phyloP scores from a whole-genome alignment of 2,113 vertebrate genomes.

The Ammodytes marinus region DNA sequence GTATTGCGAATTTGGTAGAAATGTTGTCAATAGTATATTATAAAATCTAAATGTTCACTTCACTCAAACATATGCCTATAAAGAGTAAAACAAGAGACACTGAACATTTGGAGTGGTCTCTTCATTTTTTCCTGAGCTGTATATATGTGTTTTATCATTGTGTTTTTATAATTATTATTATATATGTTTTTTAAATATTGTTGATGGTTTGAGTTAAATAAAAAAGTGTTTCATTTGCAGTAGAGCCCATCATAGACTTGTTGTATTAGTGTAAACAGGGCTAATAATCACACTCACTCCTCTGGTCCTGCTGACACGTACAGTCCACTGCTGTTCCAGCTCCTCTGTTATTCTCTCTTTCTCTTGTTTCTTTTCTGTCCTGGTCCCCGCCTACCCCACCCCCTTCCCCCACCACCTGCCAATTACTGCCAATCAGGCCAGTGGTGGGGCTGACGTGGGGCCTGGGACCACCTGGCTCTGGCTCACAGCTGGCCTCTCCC shows the following conservation, averaged over 20 bases:
- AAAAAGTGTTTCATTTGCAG: not conserved
- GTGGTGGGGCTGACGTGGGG: constrained; percentile 65
- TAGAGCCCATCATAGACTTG: not conserved
- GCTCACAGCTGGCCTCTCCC: constrained; percentile 72
- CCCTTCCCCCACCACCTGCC: constrained; percentile 49
- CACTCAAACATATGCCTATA: no score
- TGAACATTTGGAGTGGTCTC: no score
- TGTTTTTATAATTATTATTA: no score
- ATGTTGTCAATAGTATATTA: no score
- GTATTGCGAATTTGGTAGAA: no score
- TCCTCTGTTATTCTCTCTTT: not conserved
- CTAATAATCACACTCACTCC: not conserved
- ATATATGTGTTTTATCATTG: no score
- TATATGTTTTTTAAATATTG: no score
- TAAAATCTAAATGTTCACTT: no score
- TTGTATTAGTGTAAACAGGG: not conserved
- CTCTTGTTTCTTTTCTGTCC: not conserved
- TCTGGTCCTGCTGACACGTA: not conserved
- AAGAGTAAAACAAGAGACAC: no score
- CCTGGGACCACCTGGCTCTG: constrained; percentile 77
- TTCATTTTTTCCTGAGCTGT: no score
- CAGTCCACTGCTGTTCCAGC: not conserved
- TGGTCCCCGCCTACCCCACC: not conserved
- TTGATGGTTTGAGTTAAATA: no score
- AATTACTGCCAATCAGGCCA: constrained; percentile 81